phyloP scores from a whole-genome alignment of 2,113 vertebrate species.

The Sorex fumeus region DNA sequence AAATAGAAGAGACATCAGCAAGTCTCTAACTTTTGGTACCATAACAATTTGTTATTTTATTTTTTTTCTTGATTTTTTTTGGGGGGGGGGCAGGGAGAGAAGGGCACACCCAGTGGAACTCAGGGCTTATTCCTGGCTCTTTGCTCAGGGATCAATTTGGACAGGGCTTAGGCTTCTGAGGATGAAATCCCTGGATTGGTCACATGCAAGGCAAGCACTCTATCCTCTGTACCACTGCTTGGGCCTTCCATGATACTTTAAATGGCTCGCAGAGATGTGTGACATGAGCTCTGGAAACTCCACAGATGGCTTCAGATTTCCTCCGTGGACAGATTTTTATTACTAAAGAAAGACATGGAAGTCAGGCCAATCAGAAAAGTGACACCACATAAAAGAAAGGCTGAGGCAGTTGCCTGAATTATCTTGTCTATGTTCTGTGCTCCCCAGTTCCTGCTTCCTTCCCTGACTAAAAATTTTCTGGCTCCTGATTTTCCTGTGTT shows the following conservation, averaged over 20 bases:
- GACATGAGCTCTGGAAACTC: background rate
- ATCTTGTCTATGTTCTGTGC: background rate
- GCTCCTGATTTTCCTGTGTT: background rate
- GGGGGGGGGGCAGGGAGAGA: too few species aligned
- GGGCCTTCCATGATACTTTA: background rate
- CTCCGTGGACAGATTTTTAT: background rate
- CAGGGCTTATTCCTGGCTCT: too few species aligned
- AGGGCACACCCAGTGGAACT: too few species aligned
- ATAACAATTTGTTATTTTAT: too few species aligned
- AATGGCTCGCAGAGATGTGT: background rate
- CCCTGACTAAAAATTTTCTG: too few species aligned
- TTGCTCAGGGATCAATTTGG: too few species aligned
- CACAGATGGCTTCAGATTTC: background rate
- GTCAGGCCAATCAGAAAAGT: background rate
- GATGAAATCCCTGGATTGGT: too few species aligned
- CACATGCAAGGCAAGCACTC: too few species aligned
- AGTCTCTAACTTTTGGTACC: background rate
- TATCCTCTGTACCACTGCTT: too few species aligned
- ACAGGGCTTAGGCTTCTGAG: too few species aligned
- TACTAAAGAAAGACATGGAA: conserved; percentile 9
- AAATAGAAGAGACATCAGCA: background rate
- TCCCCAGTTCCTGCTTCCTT: background rate
- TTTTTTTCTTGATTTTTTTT: too few species aligned
- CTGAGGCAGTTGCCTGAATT: background rate
- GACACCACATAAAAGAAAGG: background rate